Base-by-base conservation (phyloP, 2,113 vertebrate species). In the Manacus vitellinus region DNA sequence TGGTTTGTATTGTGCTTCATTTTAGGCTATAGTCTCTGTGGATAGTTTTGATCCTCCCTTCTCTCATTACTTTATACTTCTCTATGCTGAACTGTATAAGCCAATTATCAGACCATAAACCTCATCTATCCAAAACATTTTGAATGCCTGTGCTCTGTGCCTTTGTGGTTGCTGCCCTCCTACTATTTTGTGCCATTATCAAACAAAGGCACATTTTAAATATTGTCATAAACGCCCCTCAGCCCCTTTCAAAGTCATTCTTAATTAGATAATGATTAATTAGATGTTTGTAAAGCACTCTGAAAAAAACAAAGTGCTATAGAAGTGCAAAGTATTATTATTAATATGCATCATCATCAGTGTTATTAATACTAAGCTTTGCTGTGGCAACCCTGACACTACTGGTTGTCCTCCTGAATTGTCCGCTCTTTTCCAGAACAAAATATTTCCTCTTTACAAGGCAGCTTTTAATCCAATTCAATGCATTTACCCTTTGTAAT, bases 221-320 rank as follows among this genome's bases (percentile, higher is more conserved):
- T 94, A 89, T 94, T 94, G 88, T 95, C 91, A 89, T 89, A 91
- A 91, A 94, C 8, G 5, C 94, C 85, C 84, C 72, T 54, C 11
- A 54, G 41, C 77, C 89, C 74, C 67, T 94, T 95, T 94, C 94
- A 95, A 95, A 95, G 86, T 94, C 82, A 82, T 93, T 95, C 82
- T 92, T 97, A 97, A 96, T 96, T 96, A 96, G 90, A 94, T 97
- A 96, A 96, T 96, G 92, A 92, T 95, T 97, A 96, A 96, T 97
- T 97, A 97, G 90, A 93, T 95, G 82, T 93, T 97, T 96, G 88
- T 89, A 94, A 96, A 95, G 79, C 84, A 86, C 75, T 92, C 63
- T 72, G 91, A 68, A 92, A 89, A 94, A 94, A 95, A 79, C 51
- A 84, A 93, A 94, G 54, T 86, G 44, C 61, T 78, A 81, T 75